phyloP scores from a whole-genome alignment of 2,797 vertebrate species.

The Anguilla marmorata region DNA sequence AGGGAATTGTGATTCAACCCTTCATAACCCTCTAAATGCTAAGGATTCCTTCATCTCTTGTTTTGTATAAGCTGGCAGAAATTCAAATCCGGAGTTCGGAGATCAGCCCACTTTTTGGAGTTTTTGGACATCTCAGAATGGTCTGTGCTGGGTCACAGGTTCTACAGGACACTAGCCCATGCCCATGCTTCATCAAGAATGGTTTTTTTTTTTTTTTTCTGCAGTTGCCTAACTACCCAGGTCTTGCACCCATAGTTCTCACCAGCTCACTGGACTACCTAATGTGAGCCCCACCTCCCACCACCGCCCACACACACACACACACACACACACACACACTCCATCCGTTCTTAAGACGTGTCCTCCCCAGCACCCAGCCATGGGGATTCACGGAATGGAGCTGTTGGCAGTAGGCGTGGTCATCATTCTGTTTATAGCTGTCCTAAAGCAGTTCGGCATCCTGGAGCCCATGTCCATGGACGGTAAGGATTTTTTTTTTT shows the following conservation, averaged over 20 bases:
- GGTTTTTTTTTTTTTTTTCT: not conserved
- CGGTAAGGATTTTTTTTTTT: slow-evolving; percentile 74
- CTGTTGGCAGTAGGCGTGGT: slow-evolving; percentile 85
- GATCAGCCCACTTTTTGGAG: not conserved
- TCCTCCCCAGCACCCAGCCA: slow-evolving; percentile 45
- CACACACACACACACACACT: slow-evolving; percentile 14
- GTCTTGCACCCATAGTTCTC: not conserved
- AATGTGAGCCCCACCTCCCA: not conserved
- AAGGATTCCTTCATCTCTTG: not conserved
- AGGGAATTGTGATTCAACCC: not conserved
- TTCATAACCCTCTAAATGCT: not conserved
- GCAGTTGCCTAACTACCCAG: not conserved
- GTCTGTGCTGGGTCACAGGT: not conserved
- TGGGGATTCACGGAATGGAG: slow-evolving; percentile 89
- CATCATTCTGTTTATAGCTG: slow-evolving; percentile 82
- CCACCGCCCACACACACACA: not conserved
- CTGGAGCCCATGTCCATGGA: slow-evolving; percentile 86
- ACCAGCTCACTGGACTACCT: not conserved
- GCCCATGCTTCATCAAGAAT: not conserved
- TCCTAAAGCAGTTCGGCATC: slow-evolving; percentile 93
- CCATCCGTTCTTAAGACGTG: not conserved
- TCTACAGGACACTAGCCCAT: not conserved
- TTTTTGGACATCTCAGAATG: not conserved
- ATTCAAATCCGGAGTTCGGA: not conserved
- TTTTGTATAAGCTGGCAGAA: not conserved